Base-by-base conservation (phyloP, 2,113 vertebrate genomes). In the Callocephalon fimbriatum region DNA sequence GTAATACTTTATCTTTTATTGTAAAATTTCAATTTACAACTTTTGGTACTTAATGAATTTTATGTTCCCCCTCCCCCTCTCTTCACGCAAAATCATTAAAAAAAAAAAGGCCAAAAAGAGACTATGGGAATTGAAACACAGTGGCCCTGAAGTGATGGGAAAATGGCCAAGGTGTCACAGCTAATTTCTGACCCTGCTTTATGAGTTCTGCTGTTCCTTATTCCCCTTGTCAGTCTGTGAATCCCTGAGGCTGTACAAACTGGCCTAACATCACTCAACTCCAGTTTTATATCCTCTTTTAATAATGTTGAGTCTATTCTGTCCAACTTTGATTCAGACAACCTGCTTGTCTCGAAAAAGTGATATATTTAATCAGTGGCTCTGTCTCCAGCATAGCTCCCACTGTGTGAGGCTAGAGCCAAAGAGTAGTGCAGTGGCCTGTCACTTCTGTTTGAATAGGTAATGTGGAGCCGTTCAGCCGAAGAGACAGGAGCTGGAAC, bases 401-500 rank as follows among this genome's bases (percentile, higher is more conserved):
- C 97, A 98, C 98, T 98, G 98, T 85, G 98, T 97, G 98, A 98
- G 98, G 98, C 98, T 98, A 98, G 98, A 98, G 98, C 98, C 97
- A 98, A 97, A 65, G 98, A 98, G 98, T 98, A 98, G 98, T 96
- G 98, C 98, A 98, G 98, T 99, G 98, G 98, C 98, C 99, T 99
- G 99, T 99, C 99, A 99, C 99, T 99, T 99, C 98, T 99, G 98
- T 99, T 99, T 99, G 99, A 99, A 99, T 99, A 99, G 98, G 99
- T 99, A 99, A 99, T 99, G 99, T 97, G 98, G 98, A 99, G 98
- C 98, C 95, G 98, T 98, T 99, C 98, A 99, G 98, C 98, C 98
- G 98, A 99, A 97, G 98, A 99, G 99, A 99, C 98, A 99, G 98
- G 98, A 99, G 98, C 98, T 99, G 99, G 99, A 99, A 99, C 98